Evolutionary conservation across 2,113 vertebrate genomes (phyloP).

Genomic region (Sinosuthora webbiana): DNA sequence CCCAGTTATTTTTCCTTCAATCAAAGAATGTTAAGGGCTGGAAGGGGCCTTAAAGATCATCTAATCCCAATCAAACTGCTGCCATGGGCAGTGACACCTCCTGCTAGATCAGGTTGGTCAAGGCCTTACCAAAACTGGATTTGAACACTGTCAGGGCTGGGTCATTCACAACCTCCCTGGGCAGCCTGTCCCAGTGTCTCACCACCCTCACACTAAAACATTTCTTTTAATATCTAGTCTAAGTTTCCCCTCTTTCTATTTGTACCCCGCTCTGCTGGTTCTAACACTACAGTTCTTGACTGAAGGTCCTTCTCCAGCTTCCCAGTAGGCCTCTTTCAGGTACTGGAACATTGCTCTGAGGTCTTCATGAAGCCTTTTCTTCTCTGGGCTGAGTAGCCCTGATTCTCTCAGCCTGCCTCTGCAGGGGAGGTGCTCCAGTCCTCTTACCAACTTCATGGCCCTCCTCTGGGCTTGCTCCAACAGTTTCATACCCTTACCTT

Average conservation of each 20-base stretch:
- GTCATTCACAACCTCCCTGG: background rate
- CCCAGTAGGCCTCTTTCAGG: background rate
- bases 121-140: background rate
- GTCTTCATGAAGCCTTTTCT: background rate
- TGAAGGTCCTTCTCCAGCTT: background rate
- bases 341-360: background rate
- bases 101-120: background rate
- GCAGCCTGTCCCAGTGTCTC: background rate
- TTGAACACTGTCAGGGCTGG: background rate
- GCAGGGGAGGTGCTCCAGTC: background rate
- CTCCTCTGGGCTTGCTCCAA: background rate
- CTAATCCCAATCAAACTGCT: background rate
- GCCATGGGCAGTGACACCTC: background rate
- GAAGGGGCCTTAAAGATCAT: background rate
- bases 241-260: background rate
- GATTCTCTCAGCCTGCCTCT: background rate
- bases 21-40: background rate
- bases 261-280: background rate
- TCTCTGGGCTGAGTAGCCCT: background rate
- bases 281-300: background rate
- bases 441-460: accelerated
- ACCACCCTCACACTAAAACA: background rate
- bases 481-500: background rate
- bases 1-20: background rate
- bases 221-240: background rate